phyloP scores from a whole-genome alignment of 2,797 vertebrate species.

The Chiloscyllium punctatum region DNA sequence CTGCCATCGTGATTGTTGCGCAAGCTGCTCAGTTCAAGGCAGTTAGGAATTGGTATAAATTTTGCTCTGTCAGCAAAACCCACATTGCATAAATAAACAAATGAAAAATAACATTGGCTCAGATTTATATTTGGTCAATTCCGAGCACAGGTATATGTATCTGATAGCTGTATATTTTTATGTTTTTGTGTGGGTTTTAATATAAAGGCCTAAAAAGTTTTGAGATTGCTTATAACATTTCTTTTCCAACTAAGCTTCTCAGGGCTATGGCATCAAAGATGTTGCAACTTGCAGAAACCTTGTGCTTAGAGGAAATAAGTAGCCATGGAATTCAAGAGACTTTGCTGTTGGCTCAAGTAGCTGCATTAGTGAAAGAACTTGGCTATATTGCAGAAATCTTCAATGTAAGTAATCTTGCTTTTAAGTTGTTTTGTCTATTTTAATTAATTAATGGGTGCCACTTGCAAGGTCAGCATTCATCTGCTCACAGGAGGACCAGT shows the following conservation, averaged over 20 bases:
- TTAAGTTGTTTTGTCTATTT: background rate
- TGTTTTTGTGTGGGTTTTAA: background rate
- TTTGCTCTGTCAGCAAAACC: too few species aligned
- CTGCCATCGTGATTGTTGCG: too few species aligned
- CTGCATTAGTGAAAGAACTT: constrained; percentile 40
- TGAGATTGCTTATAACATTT: background rate
- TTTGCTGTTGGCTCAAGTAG: constrained; percentile 26
- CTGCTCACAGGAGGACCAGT: too few species aligned
- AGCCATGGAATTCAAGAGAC: background rate
- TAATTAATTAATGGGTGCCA: too few species aligned
- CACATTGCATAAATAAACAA: too few species aligned
- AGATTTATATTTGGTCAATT: background rate
- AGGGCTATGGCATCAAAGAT: constrained; percentile 14
- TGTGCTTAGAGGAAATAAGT: constrained; percentile 6
- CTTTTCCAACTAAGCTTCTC: constrained; percentile 31
- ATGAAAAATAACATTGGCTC: background rate
- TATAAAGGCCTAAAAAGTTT: background rate
- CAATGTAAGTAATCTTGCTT: constrained; percentile 48
- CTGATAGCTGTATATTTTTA: background rate
- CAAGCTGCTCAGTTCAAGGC: too few species aligned
- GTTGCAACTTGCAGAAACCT: constrained; percentile 36
- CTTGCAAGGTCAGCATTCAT: too few species aligned
- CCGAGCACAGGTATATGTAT: background rate
- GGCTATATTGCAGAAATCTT: constrained; percentile 46
- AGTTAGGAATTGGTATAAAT: too few species aligned